Evolutionary conservation across 1,140 invertebrate genomes (phyloP), one percentile per base, ranked within the genome.

Genomic region (Drosophila rhopaloa): DNA sequence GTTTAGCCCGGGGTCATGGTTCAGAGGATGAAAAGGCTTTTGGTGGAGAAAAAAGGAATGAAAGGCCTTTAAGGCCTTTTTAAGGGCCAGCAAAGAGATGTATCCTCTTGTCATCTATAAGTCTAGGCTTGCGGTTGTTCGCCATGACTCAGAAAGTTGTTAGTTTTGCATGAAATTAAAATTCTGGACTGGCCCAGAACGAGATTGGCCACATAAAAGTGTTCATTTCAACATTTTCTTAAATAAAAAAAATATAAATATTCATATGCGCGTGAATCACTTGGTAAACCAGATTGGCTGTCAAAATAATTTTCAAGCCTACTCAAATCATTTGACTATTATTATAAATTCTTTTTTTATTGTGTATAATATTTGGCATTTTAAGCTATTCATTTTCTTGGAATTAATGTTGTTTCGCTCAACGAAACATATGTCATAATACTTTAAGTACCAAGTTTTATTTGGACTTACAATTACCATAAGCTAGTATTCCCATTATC

Each of bases 171-270:
- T 54, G 29, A 11, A 55, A 24, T 32, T 32, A 47, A 60, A 14
- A 10, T n/a, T 44, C 10, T 19, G 16, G 14, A 32, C 16, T 11
- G 8, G 7, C 10, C 7, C 24, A 8, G 35, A 62, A 66, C 59
- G 62, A 46, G 58, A 50, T 67, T 67, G 27, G 43, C 46, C 63
- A 67, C 59, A 47, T 43, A 68, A 65, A 44, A 65, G 65, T 68
- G 65, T 68, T 65, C 65, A 65, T 68, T 68, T 67, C 10, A 10
- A 0, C 5, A 35, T 29, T 66, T 62, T 67, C 24, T 24, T 16
- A 35, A 66, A 35, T 5, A 7, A 29, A 48, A 47, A 40, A 24
- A 16, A 50, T 63, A 35, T 51, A 41, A 67, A 63, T 67, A 67
- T 67, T 63, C 59, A 67, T 67, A 38, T 4, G 56, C 9, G 9